Base-by-base conservation (phyloP, 2,113 vertebrate species). In the Pantherophis guttatus region DNA sequence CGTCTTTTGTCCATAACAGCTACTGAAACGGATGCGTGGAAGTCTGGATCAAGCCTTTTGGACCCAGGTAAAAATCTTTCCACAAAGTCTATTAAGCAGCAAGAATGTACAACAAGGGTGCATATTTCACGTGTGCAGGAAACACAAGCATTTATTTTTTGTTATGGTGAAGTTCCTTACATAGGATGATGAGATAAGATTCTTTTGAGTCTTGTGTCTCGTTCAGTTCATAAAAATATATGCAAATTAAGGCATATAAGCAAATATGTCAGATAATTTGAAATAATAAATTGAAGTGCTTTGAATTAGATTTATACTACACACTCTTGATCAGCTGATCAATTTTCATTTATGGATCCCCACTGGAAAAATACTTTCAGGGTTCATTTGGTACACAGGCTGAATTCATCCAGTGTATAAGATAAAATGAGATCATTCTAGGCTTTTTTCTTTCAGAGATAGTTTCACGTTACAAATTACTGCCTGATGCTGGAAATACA, bases 41-140 rank as follows among this genome's bases (percentile, higher is more conserved):
- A 98, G 95, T 95, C 97, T 65, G 98, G 98, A 93, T 87, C 94
- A 11, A 98, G 96, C 94, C 94, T 98, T 92, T 98, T 98, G 92
- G 98, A 99, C 91, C 96, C 97, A 98, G 99, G 98, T 99, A 97
- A 98, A 95, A 93, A 93, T 90, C 75, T 87, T 88, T 15, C 53
- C 8, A 62, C 53, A 23, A 85, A 88, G 24, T 44, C 8, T 29
- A 29, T 44, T 86, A 90, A 48, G 2, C 26, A 62, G 7, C 26
- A 29, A 23, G 89, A 94, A 86, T 53, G 59, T 48, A 12, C 13
- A 92, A 57, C n/a, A 65, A 33, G 59, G 65, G 24, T 48, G 21
- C 53, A 1, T 13, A 48, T 24, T 33, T 53, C 52, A 62, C 65
- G 8, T n/a, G 8, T 92, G 17, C 58, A 65, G 57, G 86, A 87